Evolutionary conservation across 2,113 vertebrate species (phyloP).

Genomic region (Thamnophis sirtalis): DNA sequence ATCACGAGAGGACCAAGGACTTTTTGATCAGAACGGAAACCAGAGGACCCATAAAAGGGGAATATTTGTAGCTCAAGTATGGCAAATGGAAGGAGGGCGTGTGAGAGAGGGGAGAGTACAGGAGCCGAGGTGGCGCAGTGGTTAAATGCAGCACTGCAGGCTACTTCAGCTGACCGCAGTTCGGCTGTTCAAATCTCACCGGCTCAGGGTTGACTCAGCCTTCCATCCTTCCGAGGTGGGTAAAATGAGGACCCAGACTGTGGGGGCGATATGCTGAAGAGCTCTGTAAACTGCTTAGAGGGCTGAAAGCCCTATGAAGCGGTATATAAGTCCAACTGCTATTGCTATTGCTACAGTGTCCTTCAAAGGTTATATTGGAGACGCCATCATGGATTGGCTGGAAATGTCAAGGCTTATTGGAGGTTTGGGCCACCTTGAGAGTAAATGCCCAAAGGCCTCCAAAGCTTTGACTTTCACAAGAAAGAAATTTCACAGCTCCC

Average conservation of each 20-base stretch:
- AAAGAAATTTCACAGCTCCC: background rate
- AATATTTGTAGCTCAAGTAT: background rate
- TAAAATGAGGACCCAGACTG: no score
- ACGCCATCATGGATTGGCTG: background rate
- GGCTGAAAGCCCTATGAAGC: no score
- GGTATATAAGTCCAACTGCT: no score
- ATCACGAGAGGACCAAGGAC: fast-evolving
- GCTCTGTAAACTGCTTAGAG: no score
- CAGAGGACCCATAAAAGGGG: background rate
- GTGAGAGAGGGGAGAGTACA: background rate
- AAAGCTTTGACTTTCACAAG: background rate
- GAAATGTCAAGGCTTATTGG: background rate
- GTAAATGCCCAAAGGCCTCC: background rate
- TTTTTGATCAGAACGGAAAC: background rate
- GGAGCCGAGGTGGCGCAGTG: no score
- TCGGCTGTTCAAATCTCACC: no score
- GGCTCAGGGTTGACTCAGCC: no score
- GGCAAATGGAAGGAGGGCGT: background rate
- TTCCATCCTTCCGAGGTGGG: no score
- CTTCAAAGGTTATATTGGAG: background rate
- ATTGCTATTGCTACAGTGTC: no score
- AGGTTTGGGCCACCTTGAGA: background rate
- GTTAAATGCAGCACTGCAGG: no score
- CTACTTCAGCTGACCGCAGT: no score
- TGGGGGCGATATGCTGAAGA: no score